Conservation (phyloP, 1,140 invertebrate species). For the Homalodisca vitripennis region DNA sequence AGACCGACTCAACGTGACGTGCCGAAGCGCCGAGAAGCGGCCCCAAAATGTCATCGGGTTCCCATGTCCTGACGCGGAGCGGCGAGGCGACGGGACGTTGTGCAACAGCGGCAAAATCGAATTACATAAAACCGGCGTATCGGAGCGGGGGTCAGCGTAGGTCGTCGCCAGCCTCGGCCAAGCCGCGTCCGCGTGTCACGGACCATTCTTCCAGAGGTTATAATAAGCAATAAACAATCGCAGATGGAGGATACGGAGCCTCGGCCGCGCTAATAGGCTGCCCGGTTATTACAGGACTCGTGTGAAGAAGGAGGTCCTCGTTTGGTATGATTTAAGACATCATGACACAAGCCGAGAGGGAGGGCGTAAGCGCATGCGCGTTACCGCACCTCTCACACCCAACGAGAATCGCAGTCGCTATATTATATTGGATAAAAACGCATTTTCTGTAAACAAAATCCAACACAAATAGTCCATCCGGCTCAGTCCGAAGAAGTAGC, state of each 20-base stretch:
- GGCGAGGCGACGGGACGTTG: neutral
- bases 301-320: slow-evolving; percentile 20
- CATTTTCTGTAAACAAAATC: too few species aligned
- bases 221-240: slow-evolving; percentile 27
- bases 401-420: neutral
- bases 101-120: slow-evolving; percentile 15
- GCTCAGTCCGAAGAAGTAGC: too few species aligned
- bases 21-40: too few species aligned
- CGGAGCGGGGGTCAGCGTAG: neutral
- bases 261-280: slow-evolving; percentile 17
- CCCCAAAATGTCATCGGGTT: neutral
- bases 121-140: slow-evolving; percentile 8
- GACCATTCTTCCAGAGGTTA: slow-evolving; percentile 1
- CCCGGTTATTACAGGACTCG: slow-evolving; percentile 10
- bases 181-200: neutral
- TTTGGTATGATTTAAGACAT: slow-evolving; percentile 19
- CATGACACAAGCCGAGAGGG: neutral
- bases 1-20: too few species aligned
- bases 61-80: neutral
- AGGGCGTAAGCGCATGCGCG: neutral
- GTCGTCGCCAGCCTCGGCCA: neutral
- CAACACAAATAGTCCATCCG: too few species aligned
- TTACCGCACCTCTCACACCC: too few species aligned
- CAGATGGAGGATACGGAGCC: slow-evolving; percentile 19
- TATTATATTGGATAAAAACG: neutral